Base-by-base conservation (phyloP, 2,888 invertebrate species). In the Melinaea menophilus region DNA sequence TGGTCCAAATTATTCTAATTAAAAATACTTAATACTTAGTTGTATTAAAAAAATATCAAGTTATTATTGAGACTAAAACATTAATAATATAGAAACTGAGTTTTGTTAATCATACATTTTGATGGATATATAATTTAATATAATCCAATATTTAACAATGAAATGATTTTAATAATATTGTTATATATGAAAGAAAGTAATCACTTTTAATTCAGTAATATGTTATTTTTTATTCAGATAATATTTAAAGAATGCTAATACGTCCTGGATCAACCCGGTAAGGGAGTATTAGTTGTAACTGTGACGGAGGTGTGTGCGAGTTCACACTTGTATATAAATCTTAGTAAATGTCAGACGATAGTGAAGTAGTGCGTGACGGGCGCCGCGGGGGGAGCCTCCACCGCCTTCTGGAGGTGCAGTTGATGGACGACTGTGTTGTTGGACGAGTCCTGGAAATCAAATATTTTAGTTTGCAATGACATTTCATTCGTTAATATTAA, bases 311-410 rank as follows among this genome's bases (percentile, higher is more conserved):
- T 41, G 41, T 41, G 41, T 41, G 41, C 41, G 9, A 41, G 11
- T 41, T 41, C 41, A 41, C 41, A 41, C 9, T 41, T 41, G 11
- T 41, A 41, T 9, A 41, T 1, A 13, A 51, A 51, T 51, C 31
- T 51, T 31, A 51, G 9, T 3, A 9, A 31, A 11, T 31, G 11
- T 45, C 72, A 79, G 5, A 84, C 85, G 47, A 88, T 80, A 12
- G 85, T 84, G 70, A 79, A 88, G 75, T 82, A 88, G 60, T 85
- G 86, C 0, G 85, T 80, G 64, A 81, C 80, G 4, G 82, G 78
- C 0, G 79, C 63, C 4, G 51, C 41, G 57, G 75, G 34, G 71
- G 70, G n/a, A 9, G 67, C 64, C 2, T 79, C 81, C 1, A 73
- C 76, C 0, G 71, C 72, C 61, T 81, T 84, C 64, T 80, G 77